Evolutionary conservation across 2,888 invertebrate species (phyloP).

Genomic region (Scaptodrosophila latifasciaeformis): DNA sequence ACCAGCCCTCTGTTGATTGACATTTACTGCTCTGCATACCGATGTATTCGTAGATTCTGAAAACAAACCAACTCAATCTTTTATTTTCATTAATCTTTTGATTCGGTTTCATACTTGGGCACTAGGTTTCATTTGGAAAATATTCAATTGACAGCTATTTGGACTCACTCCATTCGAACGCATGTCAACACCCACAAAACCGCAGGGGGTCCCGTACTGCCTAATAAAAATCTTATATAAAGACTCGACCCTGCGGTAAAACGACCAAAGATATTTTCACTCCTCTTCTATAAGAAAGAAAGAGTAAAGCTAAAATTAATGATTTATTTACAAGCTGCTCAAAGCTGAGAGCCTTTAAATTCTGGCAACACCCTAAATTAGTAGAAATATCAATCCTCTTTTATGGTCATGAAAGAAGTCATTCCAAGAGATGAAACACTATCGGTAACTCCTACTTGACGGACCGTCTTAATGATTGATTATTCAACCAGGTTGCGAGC

Average conservation of each 20-base stretch:
- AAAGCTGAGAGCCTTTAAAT: slow-evolving; percentile 7
- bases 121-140: too few relatives aligned
- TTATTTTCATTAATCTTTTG: slow-evolving; percentile 53
- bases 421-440: slow-evolving; percentile 17
- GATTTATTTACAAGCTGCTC: slow-evolving; percentile 52
- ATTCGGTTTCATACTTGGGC: slow-evolving; percentile 42
- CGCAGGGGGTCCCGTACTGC: slow-evolving; percentile 34
- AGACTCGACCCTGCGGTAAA: too few relatives aligned
- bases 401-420: slow-evolving; percentile 45
- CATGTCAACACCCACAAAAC: slow-evolving; percentile 71
- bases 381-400: slow-evolving; percentile 34
- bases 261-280: too few relatives aligned
- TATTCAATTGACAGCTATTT: background rate
- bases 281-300: too few relatives aligned
- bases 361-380: slow-evolving; percentile 70
- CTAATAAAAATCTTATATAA: background rate
- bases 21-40: slow-evolving; percentile 39
- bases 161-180: slow-evolving; percentile 32
- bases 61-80: slow-evolving; percentile 17
- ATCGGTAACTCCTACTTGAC: slow-evolving; percentile 25
- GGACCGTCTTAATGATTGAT: slow-evolving; percentile 51
- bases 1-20: slow-evolving; percentile 33
- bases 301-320: slow-evolving; percentile 45
- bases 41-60: too few relatives aligned
- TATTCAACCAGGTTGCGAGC: slow-evolving; percentile 12